phyloP scores from a whole-genome alignment of 2,888 invertebrate genomes.

The Pollenia angustigena region DNA sequence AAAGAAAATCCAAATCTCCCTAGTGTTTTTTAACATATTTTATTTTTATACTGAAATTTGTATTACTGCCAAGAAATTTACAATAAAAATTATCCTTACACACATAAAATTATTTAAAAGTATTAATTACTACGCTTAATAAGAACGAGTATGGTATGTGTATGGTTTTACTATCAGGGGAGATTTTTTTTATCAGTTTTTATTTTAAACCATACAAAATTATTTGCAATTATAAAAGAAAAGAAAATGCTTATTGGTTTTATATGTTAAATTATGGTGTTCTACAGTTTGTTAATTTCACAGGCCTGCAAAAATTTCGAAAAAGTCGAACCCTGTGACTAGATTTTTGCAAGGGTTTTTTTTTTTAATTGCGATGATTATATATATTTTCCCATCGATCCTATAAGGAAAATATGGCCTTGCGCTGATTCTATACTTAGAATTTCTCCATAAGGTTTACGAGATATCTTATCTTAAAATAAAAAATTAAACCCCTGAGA shows the following conservation, averaged over 20 bases:
- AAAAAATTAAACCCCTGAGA: too few species aligned
- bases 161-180: slow-evolving; percentile 10
- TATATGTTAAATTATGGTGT: slow-evolving; percentile 35
- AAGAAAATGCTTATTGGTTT: slow-evolving; percentile 64
- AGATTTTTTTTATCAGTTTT: slow-evolving; percentile 13
- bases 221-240: slow-evolving; percentile 25
- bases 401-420: too few species aligned
- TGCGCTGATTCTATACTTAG: not conserved
- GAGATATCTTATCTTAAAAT: too few species aligned
- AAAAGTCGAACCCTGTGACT: too few species aligned
- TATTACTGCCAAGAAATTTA: slow-evolving; percentile 41
- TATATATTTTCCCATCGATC: too few species aligned
- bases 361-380: not conserved
- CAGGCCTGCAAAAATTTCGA: too few species aligned
- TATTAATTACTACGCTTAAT: slow-evolving; percentile 53
- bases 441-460: too few species aligned
- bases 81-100: slow-evolving; percentile 31
- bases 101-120: slow-evolving; percentile 51
- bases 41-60: slow-evolving; percentile 50
- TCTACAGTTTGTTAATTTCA: not conserved
- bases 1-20: not conserved
- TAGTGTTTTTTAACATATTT: not conserved
- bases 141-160: slow-evolving; percentile 21
- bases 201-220: slow-evolving; percentile 10
- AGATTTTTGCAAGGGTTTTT: too few species aligned